Conservation (phyloP, 2,113 vertebrate species). For the Coturnix japonica region DNA sequence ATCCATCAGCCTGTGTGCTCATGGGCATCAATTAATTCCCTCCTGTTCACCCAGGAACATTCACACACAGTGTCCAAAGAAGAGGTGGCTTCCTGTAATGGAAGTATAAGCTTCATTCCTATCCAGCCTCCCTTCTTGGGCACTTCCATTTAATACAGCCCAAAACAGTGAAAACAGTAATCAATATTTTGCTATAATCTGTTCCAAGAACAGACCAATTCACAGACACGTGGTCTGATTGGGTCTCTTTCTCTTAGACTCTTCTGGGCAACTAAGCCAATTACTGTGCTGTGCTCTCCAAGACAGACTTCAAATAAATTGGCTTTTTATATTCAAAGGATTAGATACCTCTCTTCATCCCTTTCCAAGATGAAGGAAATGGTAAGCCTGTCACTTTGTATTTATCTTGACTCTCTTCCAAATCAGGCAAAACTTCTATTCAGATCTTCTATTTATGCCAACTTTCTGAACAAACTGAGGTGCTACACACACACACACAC, state of each 20-base stretch:
- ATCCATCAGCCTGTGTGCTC: not conserved
- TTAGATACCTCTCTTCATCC: not conserved
- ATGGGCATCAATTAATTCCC: not conserved
- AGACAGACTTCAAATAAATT: not conserved
- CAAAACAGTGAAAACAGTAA: not conserved
- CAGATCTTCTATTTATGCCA: not conserved
- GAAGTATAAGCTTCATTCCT: not conserved
- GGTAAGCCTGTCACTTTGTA: not conserved
- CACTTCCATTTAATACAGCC: not conserved
- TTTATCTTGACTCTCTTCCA: conserved; percentile 27
- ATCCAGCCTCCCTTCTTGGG: not conserved
- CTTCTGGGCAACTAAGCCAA: not conserved
- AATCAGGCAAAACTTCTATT: not conserved
- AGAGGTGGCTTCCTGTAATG: not conserved
- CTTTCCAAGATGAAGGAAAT: not conserved
- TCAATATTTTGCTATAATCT: not conserved
- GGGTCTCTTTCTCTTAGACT: not conserved
- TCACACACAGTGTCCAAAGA: not conserved
- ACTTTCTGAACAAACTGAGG: conserved; percentile 7
- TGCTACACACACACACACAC: not conserved
- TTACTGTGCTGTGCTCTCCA: not conserved
- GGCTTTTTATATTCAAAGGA: not conserved
- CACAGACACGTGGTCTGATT: not conserved
- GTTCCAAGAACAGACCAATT: not conserved
- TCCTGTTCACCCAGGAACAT: not conserved